phyloP scores from a whole-genome alignment of 2,888 invertebrate species.

The Galerucella pusilla region DNA sequence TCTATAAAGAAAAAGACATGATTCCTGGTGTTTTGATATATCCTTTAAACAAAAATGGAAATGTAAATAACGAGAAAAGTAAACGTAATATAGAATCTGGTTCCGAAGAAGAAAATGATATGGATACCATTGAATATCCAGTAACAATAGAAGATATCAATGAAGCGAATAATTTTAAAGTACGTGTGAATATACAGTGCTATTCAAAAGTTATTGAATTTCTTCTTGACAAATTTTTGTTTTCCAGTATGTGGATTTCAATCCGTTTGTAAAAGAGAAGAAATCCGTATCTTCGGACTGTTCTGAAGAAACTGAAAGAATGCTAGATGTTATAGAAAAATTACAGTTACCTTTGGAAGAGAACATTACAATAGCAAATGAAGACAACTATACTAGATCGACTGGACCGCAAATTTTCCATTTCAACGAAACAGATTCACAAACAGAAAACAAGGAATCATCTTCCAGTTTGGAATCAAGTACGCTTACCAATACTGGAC shows the following conservation, averaged over 20 bases:
- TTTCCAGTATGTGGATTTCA: constrained; percentile 34
- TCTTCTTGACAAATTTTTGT: neutral
- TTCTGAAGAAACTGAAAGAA: constrained; percentile 40
- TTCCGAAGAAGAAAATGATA: neutral
- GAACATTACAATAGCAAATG: neutral
- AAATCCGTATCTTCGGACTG: constrained; percentile 33
- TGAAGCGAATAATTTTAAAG: constrained; percentile 6
- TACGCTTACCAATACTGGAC: neutral
- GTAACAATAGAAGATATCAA: constrained; percentile 19
- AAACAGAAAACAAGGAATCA: neutral
- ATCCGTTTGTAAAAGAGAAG: constrained; percentile 34
- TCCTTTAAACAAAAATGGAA: constrained; percentile 32
- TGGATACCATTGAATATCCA: neutral
- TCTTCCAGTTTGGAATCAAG: neutral
- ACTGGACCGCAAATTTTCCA: neutral
- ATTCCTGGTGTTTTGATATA: constrained; percentile 50
- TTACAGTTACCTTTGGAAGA: constrained; percentile 29
- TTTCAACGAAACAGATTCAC: constrained; percentile 3
- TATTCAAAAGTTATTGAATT: neutral
- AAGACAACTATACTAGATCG: neutral
- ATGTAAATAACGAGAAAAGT: constrained; percentile 14
- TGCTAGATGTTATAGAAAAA: constrained; percentile 37
- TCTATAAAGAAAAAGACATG: constrained; percentile 29
- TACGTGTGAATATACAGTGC: neutral
- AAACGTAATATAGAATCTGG: constrained; percentile 28